phyloP scores from a whole-genome alignment of 2,113 vertebrate genomes.

The Tupaia chinensis region DNA sequence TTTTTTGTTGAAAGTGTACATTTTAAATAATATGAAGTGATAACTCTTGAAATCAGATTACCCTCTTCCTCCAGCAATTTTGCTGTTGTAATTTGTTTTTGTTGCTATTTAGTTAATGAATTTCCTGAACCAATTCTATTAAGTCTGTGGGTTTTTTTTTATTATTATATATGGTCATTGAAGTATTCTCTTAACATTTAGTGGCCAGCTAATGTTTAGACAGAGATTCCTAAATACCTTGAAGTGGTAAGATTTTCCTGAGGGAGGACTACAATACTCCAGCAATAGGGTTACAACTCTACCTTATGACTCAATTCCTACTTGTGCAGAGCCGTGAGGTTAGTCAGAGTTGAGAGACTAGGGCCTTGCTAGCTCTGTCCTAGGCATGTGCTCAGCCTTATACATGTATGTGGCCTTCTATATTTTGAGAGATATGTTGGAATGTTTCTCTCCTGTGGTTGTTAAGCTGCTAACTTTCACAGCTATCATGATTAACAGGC shows the following conservation, averaged over 20 bases:
- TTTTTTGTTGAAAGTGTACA: neutral
- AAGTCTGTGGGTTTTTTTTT: neutral
- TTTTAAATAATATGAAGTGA: neutral
- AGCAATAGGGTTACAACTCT: neutral
- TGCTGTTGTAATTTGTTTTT: neutral
- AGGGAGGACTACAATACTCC: fast-evolving
- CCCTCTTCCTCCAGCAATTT: too few relatives aligned
- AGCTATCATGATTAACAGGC: fast-evolving
- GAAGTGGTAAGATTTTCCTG: neutral
- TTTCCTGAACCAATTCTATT: neutral
- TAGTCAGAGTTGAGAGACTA: neutral
- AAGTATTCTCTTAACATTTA: neutral
- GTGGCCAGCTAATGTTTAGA: neutral
- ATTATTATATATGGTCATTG: neutral
- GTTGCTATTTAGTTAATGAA: neutral
- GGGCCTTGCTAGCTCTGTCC: neutral
- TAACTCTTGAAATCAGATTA: neutral
- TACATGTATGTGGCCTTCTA: fast-evolving
- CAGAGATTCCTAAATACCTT: neutral
- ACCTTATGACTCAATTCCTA: neutral
- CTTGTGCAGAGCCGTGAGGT: neutral
- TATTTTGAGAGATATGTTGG: neutral
- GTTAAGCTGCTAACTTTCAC: neutral
- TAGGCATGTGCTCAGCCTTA: too few relatives aligned
- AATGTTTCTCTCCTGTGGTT: fast-evolving